Conservation (phyloP, 2,888 invertebrate genomes). For the Hemicrepidius hirtus region DNA sequence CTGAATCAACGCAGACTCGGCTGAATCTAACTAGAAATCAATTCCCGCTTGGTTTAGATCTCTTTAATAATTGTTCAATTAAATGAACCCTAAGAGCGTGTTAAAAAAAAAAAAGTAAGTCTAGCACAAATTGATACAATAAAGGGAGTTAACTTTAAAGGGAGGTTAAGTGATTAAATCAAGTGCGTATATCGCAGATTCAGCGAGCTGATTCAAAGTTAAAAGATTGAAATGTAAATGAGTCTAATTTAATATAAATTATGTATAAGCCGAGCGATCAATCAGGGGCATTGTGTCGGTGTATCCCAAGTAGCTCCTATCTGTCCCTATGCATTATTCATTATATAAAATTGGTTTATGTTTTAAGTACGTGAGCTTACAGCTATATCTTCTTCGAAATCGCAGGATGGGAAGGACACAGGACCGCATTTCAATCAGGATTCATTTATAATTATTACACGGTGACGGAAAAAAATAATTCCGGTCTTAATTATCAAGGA, state of each 20-base stretch:
- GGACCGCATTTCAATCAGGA: slow-evolving; percentile 40
- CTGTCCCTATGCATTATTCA: slow-evolving; percentile 60
- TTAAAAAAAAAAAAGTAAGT: no score
- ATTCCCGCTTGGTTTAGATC: no score
- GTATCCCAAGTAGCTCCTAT: slow-evolving; percentile 58
- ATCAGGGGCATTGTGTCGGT: slow-evolving; percentile 58
- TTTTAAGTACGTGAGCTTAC: slow-evolving; percentile 59
- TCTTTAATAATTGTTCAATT: no score
- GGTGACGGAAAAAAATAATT: slow-evolving; percentile 26
- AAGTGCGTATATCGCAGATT: slow-evolving; percentile 48
- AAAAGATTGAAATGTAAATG: slow-evolving; percentile 58
- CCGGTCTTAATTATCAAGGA: slow-evolving; percentile 32
- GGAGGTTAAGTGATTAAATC: slow-evolving; percentile 42
- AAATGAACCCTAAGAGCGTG: no score
- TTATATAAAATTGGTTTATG: slow-evolving; percentile 62
- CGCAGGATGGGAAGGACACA: slow-evolving; percentile 40
- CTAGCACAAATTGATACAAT: no score
- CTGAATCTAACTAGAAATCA: no score
- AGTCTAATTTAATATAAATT: slow-evolving; percentile 59
- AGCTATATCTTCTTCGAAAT: slow-evolving; percentile 57
- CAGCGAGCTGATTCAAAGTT: slow-evolving; percentile 48
- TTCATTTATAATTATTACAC: slow-evolving; percentile 41
- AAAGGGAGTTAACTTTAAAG: background rate
- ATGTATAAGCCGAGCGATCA: slow-evolving; percentile 58
- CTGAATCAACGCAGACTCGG: no score